Conservation (phyloP, 2,797 vertebrate species). For the Coendou prehensilis region DNA sequence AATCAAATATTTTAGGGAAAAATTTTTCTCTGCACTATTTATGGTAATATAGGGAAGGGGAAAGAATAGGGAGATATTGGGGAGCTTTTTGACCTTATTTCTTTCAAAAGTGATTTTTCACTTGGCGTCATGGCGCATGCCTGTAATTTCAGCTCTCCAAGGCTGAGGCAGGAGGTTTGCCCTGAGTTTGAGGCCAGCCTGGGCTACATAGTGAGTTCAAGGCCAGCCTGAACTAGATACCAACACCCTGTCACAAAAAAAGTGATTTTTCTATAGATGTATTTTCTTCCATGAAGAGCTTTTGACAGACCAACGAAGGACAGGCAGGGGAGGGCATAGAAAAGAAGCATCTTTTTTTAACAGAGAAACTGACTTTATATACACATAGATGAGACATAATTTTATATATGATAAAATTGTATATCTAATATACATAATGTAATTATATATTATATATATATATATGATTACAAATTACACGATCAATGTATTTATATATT, state of each 20-base stretch:
- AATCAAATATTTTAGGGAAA: neutral
- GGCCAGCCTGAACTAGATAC: neutral
- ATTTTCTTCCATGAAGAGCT: neutral
- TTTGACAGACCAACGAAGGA: neutral
- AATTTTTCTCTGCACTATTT: neutral
- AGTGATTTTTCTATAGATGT: neutral
- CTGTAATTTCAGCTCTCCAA: neutral
- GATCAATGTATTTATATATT: neutral
- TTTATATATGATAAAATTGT: neutral
- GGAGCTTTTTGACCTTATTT: neutral
- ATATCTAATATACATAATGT: neutral
- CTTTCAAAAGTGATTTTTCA: neutral
- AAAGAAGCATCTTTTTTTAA: neutral
- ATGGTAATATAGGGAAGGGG: accelerated
- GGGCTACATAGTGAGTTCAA: neutral
- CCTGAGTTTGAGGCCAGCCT: neutral
- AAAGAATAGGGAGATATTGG: neutral
- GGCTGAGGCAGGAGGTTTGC: neutral
- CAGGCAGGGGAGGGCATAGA: neutral
- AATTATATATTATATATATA: no score
- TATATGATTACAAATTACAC: neutral
- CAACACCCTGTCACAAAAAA: neutral
- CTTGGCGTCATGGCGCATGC: accelerated
- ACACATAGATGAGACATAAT: neutral
- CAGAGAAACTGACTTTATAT: neutral